Evolutionary conservation across 2,797 vertebrate genomes (phyloP).

Genomic region (Oreochromis mossambicus): DNA sequence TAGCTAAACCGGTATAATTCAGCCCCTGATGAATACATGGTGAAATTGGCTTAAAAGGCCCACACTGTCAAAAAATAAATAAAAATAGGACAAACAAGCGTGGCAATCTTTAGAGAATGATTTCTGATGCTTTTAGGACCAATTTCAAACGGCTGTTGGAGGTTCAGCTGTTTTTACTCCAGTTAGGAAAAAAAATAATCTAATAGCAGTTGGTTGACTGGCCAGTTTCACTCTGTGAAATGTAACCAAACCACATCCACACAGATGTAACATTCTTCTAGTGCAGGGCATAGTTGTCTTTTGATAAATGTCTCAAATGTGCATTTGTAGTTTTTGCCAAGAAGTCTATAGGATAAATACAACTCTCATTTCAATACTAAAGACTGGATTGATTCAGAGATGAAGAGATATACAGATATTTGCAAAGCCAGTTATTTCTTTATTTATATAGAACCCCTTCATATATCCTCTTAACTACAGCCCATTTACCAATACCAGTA

Average conservation of each 20-base stretch:
- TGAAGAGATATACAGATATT: not conserved
- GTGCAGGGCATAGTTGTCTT: not conserved
- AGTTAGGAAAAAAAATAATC: not conserved
- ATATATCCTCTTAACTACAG: not conserved
- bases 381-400: not conserved
- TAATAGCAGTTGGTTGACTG: not conserved
- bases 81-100: not conserved
- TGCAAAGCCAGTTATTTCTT: not conserved
- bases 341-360: not conserved
- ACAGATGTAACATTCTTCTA: not conserved
- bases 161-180: not conserved
- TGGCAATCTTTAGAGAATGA: not conserved
- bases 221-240: not conserved
- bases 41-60: not conserved
- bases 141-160: not conserved
- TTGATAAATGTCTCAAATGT: not conserved
- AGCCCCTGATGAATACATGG: not conserved
- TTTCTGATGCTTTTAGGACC: not conserved
- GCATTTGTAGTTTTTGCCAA: not conserved
- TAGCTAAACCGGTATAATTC: not conserved
- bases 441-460: not conserved
- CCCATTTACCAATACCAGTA: not conserved
- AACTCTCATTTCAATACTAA: not conserved
- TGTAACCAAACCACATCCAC: not conserved
- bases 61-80: fast-evolving